Evolutionary conservation across 2,888 invertebrate species (phyloP).

Genomic region (Melangyna quadrimaculata): DNA sequence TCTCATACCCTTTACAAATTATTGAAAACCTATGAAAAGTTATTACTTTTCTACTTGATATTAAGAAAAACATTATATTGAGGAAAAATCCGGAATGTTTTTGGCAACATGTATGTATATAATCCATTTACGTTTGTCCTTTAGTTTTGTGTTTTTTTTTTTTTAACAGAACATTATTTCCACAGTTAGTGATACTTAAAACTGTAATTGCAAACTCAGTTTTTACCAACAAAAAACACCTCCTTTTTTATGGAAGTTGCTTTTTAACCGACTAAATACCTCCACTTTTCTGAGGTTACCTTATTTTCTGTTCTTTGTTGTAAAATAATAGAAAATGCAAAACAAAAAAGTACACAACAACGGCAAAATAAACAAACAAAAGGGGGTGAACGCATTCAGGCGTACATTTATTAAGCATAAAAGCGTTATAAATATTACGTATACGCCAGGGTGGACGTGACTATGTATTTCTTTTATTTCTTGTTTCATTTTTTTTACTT

Average conservation of each 20-base stretch:
- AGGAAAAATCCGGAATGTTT: no score
- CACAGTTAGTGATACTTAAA: not conserved
- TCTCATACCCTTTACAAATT: no score
- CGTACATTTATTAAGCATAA: conserved; percentile 31
- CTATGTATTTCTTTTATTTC: conserved; percentile 9
- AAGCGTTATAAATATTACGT: conserved; percentile 65
- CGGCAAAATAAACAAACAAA: not conserved
- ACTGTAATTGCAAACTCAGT: not conserved
- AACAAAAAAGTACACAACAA: not conserved
- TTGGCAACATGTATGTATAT: no score
- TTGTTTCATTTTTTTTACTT: not conserved
- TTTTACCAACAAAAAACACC: not conserved
- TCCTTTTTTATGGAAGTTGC: not conserved
- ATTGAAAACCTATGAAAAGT: no score
- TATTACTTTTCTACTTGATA: no score
- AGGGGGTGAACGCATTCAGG: conserved; percentile 44
- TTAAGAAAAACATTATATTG: no score
- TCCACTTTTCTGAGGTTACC: not conserved
- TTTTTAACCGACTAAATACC: not conserved
- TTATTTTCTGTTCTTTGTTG: not conserved
- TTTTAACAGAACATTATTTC: not conserved
- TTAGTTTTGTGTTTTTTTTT: not conserved
- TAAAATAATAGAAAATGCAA: not conserved
- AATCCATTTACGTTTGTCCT: no score
- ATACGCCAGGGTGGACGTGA: conserved; percentile 55